These are phyloP conservation scores for Poeciliopsis paucimaculata DNA, from an alignment of 2,797 vertebrate genomes.

Conservation along the genomic window DNA sequence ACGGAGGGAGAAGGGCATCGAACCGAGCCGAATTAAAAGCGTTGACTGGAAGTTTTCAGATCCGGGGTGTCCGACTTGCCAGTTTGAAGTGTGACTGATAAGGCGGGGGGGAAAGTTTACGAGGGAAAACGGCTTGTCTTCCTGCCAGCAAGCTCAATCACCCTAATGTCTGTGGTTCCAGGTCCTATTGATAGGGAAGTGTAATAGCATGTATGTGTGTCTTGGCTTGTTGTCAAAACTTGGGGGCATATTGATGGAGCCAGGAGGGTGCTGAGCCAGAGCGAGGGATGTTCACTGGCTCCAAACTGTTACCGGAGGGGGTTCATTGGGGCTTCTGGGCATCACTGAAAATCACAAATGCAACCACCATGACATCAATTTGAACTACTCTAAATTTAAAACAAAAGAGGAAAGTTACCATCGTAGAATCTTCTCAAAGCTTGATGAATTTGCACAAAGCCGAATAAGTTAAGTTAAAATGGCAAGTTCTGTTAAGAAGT, in stretches of 20 bases:
- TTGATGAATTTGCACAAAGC: neutral
- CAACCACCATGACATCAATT: constrained; percentile 55
- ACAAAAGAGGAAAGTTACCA: constrained; percentile 22
- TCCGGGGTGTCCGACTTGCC: constrained; percentile 73
- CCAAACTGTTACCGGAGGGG: constrained; percentile 60
- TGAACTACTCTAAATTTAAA: constrained; percentile 30
- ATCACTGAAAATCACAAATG: constrained; percentile 64
- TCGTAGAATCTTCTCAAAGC: neutral
- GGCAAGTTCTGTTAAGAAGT: neutral
- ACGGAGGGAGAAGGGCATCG: constrained; percentile 61
- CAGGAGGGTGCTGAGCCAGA: constrained; percentile 65
- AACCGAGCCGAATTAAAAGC: constrained; percentile 76
- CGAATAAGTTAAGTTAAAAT: constrained; percentile 12
- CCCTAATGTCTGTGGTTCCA: constrained; percentile 51
- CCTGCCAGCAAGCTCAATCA: constrained; percentile 59
- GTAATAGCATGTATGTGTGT: constrained; percentile 42
- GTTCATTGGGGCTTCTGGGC: constrained; percentile 46
- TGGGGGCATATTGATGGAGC: constrained; percentile 76
- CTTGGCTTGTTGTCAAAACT: constrained; percentile 62
- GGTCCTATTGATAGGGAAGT: constrained; percentile 57
- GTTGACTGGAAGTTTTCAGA: constrained; percentile 75
- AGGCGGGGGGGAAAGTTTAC: constrained; percentile 68
- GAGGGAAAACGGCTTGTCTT: constrained; percentile 62
- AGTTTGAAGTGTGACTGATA: constrained; percentile 79
- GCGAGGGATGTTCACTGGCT: constrained; percentile 69